phyloP scores from a whole-genome alignment of 2,888 invertebrate genomes.

The Mechanitis messenoides region DNA sequence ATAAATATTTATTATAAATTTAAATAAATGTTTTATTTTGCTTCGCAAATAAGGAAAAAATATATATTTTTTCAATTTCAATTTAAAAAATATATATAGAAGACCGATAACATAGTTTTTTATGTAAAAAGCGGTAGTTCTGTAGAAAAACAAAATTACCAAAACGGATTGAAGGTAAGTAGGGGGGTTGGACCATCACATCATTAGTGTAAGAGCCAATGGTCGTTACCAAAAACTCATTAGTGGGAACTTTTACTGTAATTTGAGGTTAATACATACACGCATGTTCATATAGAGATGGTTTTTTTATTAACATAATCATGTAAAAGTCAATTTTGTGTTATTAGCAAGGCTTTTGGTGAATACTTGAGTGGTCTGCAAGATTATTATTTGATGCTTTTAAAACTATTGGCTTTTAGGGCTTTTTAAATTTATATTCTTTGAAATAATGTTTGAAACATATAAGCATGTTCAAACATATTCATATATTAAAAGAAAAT shows the following conservation, averaged over 20 bases:
- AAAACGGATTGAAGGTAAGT: constrained; percentile 67
- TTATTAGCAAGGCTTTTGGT: constrained; percentile 56
- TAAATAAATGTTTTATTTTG: no score
- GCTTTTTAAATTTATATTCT: not conserved
- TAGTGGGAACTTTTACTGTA: constrained; percentile 72
- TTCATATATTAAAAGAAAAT: no score
- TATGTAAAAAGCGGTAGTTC: constrained; percentile 52
- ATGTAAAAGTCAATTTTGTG: constrained; percentile 65
- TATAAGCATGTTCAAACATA: not conserved
- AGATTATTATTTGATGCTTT: constrained; percentile 34
- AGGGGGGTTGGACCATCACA: constrained; percentile 66
- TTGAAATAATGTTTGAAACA: not conserved
- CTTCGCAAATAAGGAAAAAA: no score
- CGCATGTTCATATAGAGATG: constrained; percentile 23
- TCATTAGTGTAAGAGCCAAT: constrained; percentile 71
- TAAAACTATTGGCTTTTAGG: constrained; percentile 2
- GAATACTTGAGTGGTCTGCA: constrained; percentile 48
- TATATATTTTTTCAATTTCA: not conserved
- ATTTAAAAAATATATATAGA: constrained; percentile 14
- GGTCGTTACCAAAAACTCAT: constrained; percentile 75
- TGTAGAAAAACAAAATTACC: constrained; percentile 60
- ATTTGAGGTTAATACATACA: constrained; percentile 48
- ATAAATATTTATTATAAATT: constrained; percentile 6
- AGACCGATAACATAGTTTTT: constrained; percentile 29
- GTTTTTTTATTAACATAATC: constrained; percentile 57